Percentiles rank a stretch among this genome's conserved stretches.
Conservation (phyloP, 2,888 invertebrate species). For the Furcula furcula region DNA sequence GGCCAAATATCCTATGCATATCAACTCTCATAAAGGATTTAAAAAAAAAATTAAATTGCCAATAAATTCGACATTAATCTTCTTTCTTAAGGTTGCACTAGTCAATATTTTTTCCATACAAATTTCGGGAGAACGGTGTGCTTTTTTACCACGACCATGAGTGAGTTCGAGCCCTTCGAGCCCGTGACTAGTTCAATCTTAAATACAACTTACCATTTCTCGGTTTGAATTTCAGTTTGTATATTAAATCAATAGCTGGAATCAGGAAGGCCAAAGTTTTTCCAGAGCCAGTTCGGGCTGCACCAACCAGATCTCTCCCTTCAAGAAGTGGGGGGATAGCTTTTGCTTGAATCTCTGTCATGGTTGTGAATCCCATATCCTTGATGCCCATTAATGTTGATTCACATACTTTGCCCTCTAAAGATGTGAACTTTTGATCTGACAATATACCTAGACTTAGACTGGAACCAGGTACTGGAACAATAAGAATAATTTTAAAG, state of each 20-base stretch:
- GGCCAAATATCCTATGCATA: too few species aligned
- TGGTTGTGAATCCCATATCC: constrained; percentile 95
- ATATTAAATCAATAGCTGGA: constrained; percentile 96
- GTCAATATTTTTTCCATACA: too few species aligned
- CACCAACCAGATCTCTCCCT: constrained; percentile 96
- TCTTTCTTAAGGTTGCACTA: too few species aligned
- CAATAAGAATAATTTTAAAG: constrained; percentile 1
- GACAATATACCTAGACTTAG: constrained; percentile 83
- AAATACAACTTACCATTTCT: constrained; percentile 86
- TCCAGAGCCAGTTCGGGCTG: constrained; percentile 98
- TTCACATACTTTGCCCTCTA: constrained; percentile 88
- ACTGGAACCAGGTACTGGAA: constrained; percentile 84
- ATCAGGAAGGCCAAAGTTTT: constrained; percentile 98
- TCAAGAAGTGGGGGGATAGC: constrained; percentile 94
- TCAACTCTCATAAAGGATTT: too few species aligned
- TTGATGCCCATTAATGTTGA: constrained; percentile 90
- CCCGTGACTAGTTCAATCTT: background rate
- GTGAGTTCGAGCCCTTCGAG: too few species aligned
- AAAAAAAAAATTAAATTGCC: too few species aligned
- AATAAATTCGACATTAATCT: too few species aligned
- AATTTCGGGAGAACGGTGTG: too few species aligned
- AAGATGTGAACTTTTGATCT: constrained; percentile 80
- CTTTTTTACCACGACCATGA: too few species aligned
- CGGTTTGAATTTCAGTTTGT: constrained; percentile 95
- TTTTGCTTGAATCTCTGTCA: constrained; percentile 98